phyloP scores from a whole-genome alignment of 2,888 invertebrate genomes.

The Drosophila merina region DNA sequence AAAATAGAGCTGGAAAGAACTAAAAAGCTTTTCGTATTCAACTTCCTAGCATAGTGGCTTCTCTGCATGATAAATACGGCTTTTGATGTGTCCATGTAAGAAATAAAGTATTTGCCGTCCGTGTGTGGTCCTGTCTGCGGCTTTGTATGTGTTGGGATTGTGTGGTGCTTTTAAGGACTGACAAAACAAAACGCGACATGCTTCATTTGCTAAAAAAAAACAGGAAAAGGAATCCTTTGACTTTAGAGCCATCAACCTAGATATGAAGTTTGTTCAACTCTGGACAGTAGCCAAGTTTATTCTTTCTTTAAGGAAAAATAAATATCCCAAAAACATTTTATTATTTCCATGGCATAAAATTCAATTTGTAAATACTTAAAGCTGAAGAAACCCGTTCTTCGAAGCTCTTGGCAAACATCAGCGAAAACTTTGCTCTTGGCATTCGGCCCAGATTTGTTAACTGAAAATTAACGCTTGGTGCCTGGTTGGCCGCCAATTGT shows the following conservation, averaged over 20 bases:
- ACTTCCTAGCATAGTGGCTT: slow-evolving; percentile 57
- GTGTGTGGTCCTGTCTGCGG: slow-evolving; percentile 11
- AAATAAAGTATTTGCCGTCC: slow-evolving; percentile 34
- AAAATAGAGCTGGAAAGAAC: slow-evolving; percentile 45
- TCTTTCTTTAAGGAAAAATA: background rate
- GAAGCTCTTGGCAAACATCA: slow-evolving; percentile 2
- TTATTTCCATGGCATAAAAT: background rate
- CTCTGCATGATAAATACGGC: slow-evolving; percentile 67
- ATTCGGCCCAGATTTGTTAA: slow-evolving; percentile 26
- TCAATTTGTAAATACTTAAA: background rate
- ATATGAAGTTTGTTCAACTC: slow-evolving; percentile 42
- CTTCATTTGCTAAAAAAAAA: slow-evolving; percentile 42
- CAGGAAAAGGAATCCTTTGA: slow-evolving; percentile 29
- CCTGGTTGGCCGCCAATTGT: slow-evolving; percentile 44
- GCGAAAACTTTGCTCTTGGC: slow-evolving; percentile 14
- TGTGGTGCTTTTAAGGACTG: slow-evolving; percentile 42
- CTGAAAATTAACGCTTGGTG: slow-evolving; percentile 64
- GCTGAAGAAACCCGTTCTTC: background rate
- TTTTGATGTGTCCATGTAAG: slow-evolving; percentile 49
- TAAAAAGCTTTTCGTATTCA: slow-evolving; percentile 55
- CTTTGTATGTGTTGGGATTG: slow-evolving; percentile 15
- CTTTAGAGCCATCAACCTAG: slow-evolving; percentile 31
- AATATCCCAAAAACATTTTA: background rate
- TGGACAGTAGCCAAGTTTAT: background rate
- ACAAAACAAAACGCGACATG: slow-evolving; percentile 50